These are phyloP conservation scores for Xiphorhynchus elegans DNA, from an alignment of 2,113 vertebrate genomes.

Conservation along the genomic window DNA sequence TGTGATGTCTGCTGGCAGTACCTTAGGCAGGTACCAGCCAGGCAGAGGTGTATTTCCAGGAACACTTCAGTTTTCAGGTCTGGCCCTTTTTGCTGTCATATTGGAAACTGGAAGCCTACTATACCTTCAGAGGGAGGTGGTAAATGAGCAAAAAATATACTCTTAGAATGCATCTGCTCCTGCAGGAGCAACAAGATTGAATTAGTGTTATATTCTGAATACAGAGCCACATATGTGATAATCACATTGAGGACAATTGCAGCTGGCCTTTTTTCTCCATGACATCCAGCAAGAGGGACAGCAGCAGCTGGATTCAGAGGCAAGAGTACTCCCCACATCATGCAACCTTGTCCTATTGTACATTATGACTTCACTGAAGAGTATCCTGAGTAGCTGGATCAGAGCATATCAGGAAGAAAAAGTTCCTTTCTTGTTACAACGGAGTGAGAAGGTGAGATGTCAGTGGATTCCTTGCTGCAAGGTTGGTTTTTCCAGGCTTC, in stretches of 20 bases:
- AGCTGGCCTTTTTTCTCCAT: not conserved
- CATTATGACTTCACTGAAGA: not conserved
- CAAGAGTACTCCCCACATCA: not conserved
- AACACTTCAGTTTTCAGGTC: not conserved
- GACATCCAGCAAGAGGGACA: not conserved
- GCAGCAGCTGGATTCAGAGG: not conserved
- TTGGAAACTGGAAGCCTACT: not conserved
- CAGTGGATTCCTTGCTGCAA: not conserved
- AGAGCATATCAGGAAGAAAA: not conserved
- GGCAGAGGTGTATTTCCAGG: not conserved
- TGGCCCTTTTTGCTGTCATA: not conserved
- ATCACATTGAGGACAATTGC: not conserved
- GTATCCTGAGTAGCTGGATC: not conserved
- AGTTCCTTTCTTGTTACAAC: not conserved
- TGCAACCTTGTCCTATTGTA: not conserved
- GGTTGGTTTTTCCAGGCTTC: not conserved
- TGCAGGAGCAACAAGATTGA: not conserved
- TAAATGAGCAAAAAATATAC: not conserved
- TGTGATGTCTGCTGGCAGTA: not conserved
- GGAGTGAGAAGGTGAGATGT: not conserved
- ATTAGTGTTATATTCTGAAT: not conserved
- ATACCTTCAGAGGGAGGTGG: not conserved
- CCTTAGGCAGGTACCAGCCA: not conserved
- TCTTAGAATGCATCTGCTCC: not conserved
- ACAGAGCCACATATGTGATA: rapidly evolving